Base-by-base conservation (phyloP, 2,888 invertebrate species). In the Chelonus formosanus region DNA sequence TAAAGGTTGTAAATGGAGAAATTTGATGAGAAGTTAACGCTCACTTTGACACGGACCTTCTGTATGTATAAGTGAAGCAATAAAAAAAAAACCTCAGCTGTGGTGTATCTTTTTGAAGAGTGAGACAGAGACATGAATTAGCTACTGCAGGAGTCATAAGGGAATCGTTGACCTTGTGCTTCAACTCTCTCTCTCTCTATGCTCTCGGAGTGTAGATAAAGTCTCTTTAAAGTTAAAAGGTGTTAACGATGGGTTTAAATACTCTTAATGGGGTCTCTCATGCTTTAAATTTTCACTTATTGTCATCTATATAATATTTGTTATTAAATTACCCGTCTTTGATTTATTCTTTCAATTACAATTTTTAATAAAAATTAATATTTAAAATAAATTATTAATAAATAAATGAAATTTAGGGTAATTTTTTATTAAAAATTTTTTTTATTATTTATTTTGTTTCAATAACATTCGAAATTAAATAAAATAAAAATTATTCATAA, bases 181-280 rank as follows among this genome's bases (percentile, higher is more conserved):
- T 10, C 35, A 48, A 32, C 34, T 31, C 20, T 20, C 20, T 20
- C 20, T 20, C 20, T 20, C 20, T 20, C 20, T 20, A 20, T 20
- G 2, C 20, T 20, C 20, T 20, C 20, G 20, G 20, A 20, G 20
- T 20, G 31, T 8, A 31, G 31, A 53, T 61, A 60, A 63, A 61
- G 60, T 68, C 66, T 65, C 56, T 40, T 40, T 40, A 40, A 43
- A 56, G 47, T 45, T 55, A 32, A 65, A 52, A 72, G 70, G 72
- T 72, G 72, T 69, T 72, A 70, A 72, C 68, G 68, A 65, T 50
- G 58, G 65, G 60, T 54, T 65, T 58, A 66, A 69, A 68, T 58
- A 67, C 50, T 58, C 63, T 59, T 50, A 55, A 47, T 31, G 20
- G 20, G 20, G 20, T 20, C 20, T 20, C 20, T 20, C 20, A 20